Evolutionary conservation across 2,113 vertebrate species (phyloP).

Genomic region (Dromaius novaehollandiae): DNA sequence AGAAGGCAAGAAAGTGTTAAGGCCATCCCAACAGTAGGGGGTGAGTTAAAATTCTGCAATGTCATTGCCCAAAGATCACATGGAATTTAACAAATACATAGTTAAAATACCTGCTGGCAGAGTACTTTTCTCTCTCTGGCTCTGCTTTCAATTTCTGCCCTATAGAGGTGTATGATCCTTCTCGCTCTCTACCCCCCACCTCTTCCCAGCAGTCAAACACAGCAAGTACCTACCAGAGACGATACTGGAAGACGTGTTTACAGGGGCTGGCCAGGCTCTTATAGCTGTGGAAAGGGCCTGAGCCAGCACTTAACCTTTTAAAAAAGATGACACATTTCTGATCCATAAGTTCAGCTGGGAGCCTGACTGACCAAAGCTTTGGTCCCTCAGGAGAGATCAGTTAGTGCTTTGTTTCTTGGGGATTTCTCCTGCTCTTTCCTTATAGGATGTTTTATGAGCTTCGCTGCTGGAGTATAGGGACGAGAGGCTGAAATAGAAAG

Average conservation of each 20-base stretch:
- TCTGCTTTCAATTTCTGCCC: background rate
- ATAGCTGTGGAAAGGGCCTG: background rate
- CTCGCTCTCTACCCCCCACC: background rate
- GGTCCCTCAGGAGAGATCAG: background rate
- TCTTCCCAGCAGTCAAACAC: background rate
- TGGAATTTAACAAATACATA: background rate
- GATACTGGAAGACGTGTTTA: background rate
- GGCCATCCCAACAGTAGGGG: background rate
- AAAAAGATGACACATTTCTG: background rate
- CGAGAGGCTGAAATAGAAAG: background rate
- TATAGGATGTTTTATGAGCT: background rate
- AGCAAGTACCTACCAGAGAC: background rate
- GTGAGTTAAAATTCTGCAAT: background rate
- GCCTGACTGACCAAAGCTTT: background rate
- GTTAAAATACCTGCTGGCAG: background rate
- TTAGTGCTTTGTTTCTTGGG: background rate
- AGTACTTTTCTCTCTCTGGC: background rate
- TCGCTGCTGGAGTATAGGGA: background rate
- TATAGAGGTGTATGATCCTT: background rate
- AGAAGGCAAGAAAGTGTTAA: background rate
- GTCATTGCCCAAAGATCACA: background rate
- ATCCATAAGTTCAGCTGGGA: background rate
- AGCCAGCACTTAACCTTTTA: background rate
- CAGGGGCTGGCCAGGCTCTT: background rate
- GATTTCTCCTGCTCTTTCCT: constrained; percentile 32